Percentiles rank a stretch among this genome's conserved stretches.
Conservation (phyloP, 2,113 vertebrate species). For the Chionomys nivalis region DNA sequence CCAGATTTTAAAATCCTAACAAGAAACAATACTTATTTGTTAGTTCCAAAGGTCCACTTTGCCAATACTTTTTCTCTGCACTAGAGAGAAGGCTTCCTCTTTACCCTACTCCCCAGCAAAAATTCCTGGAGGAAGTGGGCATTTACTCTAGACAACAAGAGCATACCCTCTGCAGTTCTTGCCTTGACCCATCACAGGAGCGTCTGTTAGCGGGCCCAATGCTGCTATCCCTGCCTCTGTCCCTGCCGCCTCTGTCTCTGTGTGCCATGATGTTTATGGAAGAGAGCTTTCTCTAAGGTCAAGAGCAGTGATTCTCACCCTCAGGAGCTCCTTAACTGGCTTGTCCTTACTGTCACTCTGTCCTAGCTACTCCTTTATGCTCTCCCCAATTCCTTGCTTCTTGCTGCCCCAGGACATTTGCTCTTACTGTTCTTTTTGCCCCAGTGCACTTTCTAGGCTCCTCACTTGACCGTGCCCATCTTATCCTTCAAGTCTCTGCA, state of each 20-base stretch:
- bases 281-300: not conserved
- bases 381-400: not conserved
- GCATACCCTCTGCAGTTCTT: not conserved
- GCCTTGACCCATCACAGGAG: not conserved
- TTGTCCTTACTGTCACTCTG: not conserved
- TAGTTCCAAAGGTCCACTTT: conserved; percentile 4
- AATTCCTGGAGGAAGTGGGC: conserved; percentile 16
- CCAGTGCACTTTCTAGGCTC: not conserved
- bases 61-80: conserved; percentile 23
- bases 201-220: not conserved
- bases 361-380: not conserved
- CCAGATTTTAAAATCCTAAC: conserved; percentile 41
- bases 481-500: not conserved
- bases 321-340: no score
- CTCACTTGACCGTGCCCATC: not conserved
- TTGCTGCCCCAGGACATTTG: not conserved
- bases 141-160: not conserved
- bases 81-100: not conserved
- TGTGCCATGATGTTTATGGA: not conserved
- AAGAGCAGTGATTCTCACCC: not conserved
- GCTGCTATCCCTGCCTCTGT: not conserved
- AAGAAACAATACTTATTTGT: conserved; percentile 65
- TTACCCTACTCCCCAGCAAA: not conserved
- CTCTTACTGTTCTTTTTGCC: not conserved
- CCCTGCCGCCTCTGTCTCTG: not conserved